Conservation (phyloP, 2,888 invertebrate genomes). For the Eupithecia insigniata region DNA sequence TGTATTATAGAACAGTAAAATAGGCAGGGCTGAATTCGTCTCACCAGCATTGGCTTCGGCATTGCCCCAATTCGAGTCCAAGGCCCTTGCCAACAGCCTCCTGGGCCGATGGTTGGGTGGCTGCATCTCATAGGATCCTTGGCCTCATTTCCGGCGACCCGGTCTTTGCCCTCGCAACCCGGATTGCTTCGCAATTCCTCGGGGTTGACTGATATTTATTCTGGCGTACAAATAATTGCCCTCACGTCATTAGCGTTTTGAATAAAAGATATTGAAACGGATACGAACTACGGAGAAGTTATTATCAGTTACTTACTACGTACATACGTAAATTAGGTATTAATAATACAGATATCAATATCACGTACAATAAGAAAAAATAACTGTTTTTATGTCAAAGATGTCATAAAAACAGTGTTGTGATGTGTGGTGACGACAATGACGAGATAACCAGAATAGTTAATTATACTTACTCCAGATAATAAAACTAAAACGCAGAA, state of each 20-base stretch:
- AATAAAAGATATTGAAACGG: neutral
- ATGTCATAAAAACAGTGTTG: no score
- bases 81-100: conserved; percentile 41
- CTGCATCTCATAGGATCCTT: conserved; percentile 40
- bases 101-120: conserved; percentile 26
- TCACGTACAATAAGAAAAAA: neutral
- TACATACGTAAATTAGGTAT: conserved; percentile 1
- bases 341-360: neutral
- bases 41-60: conserved; percentile 19
- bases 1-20: neutral
- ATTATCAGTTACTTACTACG: neutral
- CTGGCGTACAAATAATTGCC: neutral
- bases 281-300: neutral
- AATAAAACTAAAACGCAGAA: conserved; percentile 8
- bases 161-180: conserved; percentile 41
- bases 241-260: neutral
- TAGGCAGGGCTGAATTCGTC: neutral
- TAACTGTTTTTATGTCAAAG: neutral
- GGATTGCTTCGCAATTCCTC: conserved; percentile 19
- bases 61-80: conserved; percentile 38
- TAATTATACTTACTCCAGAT: conserved; percentile 6
- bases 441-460: conserved; percentile 2
- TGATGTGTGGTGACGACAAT: neutral
- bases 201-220: conserved; percentile 2
- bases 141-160: conserved; percentile 38